These are phyloP conservation scores for Dryobota labecula DNA, from an alignment of 2,888 invertebrate species.

Conservation along the genomic window DNA sequence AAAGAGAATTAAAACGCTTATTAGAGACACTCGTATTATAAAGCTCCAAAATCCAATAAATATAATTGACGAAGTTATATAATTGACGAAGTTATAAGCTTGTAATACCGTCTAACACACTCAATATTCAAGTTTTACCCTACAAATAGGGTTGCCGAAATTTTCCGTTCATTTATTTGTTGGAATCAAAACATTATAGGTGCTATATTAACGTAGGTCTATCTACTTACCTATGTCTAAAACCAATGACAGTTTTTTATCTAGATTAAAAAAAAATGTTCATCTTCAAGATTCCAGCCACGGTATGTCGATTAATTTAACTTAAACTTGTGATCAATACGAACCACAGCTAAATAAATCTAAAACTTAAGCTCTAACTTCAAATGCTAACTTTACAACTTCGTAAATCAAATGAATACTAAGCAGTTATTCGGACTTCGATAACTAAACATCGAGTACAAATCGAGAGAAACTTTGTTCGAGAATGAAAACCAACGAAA, in stretches of 20 bases:
- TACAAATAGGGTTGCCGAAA: background rate
- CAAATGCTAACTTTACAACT: conserved; percentile 49
- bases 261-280: no score
- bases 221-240: background rate
- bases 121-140: conserved; percentile 22
- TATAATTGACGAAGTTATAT: conserved; percentile 19
- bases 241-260: background rate
- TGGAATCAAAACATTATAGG: background rate
- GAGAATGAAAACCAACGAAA: conserved; percentile 54
- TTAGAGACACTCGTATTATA: background rate
- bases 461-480: conserved; percentile 49
- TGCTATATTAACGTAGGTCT: background rate
- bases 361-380: conserved; percentile 42
- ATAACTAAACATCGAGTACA: conserved; percentile 43
- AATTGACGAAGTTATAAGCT: conserved; percentile 23
- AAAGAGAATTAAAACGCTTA: background rate
- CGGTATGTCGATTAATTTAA: conserved; percentile 19
- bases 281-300: background rate
- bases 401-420: conserved; percentile 52
- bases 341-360: conserved; percentile 45
- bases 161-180: conserved; percentile 4
- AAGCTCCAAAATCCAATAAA: conserved; percentile 11
- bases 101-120: conserved; percentile 4
- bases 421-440: conserved; percentile 43
- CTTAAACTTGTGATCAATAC: conserved; percentile 24